These are phyloP conservation scores for Eucidaris tribuloides DNA, from an alignment of 35 echinoderm and acorn worm species.

Conservation along the genomic window DNA sequence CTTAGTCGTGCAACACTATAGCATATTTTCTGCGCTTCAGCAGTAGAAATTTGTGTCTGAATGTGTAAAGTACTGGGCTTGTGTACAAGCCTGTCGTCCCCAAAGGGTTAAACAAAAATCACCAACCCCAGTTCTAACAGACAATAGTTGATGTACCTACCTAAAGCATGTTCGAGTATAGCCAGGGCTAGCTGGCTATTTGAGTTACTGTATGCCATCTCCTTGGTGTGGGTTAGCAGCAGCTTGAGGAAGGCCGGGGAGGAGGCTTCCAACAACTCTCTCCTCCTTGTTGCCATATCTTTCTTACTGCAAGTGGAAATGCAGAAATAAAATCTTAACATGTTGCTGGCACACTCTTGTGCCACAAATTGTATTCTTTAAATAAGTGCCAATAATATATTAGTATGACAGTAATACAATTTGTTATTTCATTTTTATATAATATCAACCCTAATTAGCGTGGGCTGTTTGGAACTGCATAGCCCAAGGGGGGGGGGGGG, in stretches of 20 bases:
- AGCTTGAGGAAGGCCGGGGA: slow-evolving; percentile 52
- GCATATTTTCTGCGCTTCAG: too few species aligned
- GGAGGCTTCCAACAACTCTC: slow-evolving; percentile 62
- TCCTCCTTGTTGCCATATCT: slow-evolving; percentile 34
- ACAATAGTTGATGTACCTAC: slow-evolving; percentile 37
- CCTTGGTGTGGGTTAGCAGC: slow-evolving; percentile 48
- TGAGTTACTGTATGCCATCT: slow-evolving; percentile 76
- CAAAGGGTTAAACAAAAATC: too few species aligned
- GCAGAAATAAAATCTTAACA: not conserved
- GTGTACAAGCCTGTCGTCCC: too few species aligned
- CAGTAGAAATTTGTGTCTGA: too few species aligned
- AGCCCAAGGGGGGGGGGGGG: too few species aligned
- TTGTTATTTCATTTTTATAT: not conserved
- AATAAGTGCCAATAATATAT: too few species aligned
- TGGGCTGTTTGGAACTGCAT: too few species aligned
- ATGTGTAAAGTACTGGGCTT: too few species aligned
- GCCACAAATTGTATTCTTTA: not conserved
- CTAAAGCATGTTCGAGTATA: slow-evolving; percentile 47
- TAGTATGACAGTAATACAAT: not conserved
- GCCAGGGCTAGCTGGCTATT: slow-evolving; percentile 74
- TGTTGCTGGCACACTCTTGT: too few species aligned
- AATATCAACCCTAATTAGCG: too few species aligned
- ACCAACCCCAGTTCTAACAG: too few species aligned
- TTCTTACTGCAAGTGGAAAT: slow-evolving; percentile 73
- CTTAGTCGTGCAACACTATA: too few species aligned